Base-by-base conservation (phyloP, 1,140 invertebrate genomes). In the Anastatus disparis region DNA sequence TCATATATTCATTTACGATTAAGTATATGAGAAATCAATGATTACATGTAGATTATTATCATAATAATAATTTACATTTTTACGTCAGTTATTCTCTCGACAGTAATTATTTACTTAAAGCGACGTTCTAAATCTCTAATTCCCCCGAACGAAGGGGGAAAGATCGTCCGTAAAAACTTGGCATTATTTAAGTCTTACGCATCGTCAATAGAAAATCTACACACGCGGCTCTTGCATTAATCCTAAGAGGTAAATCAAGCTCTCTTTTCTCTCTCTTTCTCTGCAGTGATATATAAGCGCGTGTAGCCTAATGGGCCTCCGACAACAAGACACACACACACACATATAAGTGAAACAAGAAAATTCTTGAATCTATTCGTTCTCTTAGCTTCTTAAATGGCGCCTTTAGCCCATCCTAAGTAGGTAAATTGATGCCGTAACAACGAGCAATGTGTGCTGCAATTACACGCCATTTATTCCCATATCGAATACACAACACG, bases 361-460 rank as follows among this genome's bases (percentile, higher is more conserved):
- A n/a, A n/a, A n/a, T n/a, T n/a, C n/a, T n/a, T n/a, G n/a, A n/a
- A n/a, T n/a, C n/a, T n/a, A n/a, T n/a, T n/a, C n/a, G n/a, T n/a
- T n/a, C n/a, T n/a, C n/a, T n/a, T n/a, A n/a, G 22, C 10, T 3
- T 29, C 64, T 46, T 67, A 67, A 67, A 56, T 38, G 40, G 64
- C 64, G 64, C 53, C 58, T 58, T 1, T 8, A 42, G 12, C 38
- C 17, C 10, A 71, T n/a, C 75, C 75, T 24, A 80, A 78, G 73
- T 79, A 75, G 68, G 75, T 81, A 80, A 81, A 81, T 79, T 74
- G 75, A 79, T 80, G 76, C 67, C 70, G 74, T 76, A 79, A 77
- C 73, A 72, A 70, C 55, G 59, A 4, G n/a, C n/a, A n/a, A n/a
- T 35, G 67, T 70, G 20, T 29, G 24, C 71, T 68, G 75, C 77